phyloP scores from a whole-genome alignment of 2,797 vertebrate species.

The Poeciliopsis presidionis region DNA sequence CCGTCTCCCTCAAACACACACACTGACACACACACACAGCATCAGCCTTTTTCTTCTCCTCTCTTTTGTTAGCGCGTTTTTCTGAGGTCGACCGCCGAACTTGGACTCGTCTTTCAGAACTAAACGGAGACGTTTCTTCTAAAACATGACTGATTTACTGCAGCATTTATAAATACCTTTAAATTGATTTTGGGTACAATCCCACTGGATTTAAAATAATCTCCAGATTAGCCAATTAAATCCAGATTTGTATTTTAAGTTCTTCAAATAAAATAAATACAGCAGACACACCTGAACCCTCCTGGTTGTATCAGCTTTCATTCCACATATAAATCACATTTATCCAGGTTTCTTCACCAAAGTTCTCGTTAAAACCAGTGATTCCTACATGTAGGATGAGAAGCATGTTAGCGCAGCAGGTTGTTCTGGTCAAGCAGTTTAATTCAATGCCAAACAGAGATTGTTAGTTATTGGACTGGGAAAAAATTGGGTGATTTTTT shows the following conservation, averaged over 20 bases:
- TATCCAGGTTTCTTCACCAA: too few relatives aligned
- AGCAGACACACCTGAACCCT: neutral
- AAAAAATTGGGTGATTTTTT: too few relatives aligned
- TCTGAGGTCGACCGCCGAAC: neutral
- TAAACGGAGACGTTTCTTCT: neutral
- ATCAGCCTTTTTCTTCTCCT: slow-evolving; percentile 33
- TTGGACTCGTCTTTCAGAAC: neutral
- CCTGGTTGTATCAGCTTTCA: too few relatives aligned
- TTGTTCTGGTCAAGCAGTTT: too few relatives aligned
- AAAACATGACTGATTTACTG: neutral
- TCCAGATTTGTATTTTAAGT: neutral
- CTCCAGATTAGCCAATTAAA: neutral
- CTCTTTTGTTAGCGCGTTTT: slow-evolving; percentile 15
- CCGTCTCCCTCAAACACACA: slow-evolving; percentile 33
- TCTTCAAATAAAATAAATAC: neutral
- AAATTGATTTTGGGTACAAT: neutral
- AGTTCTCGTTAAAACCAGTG: too few relatives aligned
- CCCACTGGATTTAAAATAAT: neutral
- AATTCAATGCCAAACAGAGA: too few relatives aligned
- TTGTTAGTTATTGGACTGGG: too few relatives aligned
- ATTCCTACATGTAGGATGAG: too few relatives aligned
- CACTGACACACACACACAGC: neutral
- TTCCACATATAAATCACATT: too few relatives aligned
- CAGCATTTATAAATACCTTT: neutral
- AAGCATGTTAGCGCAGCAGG: too few relatives aligned